These are phyloP conservation scores for Zaprionus capensis DNA, from an alignment of 1,140 invertebrate species.

Conservation along the genomic window DNA sequence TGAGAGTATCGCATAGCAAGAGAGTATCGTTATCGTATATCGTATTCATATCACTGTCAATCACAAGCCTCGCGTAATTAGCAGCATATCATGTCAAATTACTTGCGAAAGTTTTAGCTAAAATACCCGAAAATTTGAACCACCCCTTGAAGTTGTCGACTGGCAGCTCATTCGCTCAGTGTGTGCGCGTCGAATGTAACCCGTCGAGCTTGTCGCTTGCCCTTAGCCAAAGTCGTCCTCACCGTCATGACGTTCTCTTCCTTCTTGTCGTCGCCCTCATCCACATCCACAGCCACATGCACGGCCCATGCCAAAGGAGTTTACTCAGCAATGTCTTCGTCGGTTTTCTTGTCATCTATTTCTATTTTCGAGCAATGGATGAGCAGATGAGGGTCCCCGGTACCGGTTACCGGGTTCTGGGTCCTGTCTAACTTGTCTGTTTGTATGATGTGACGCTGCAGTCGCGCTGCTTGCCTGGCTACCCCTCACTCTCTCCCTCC, in stretches of 20 bases:
- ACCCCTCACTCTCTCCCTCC: not conserved
- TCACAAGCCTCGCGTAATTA: constrained; percentile 7
- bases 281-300: constrained; percentile 13
- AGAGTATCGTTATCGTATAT: not conserved
- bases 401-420: not conserved
- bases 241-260: constrained; percentile 31
- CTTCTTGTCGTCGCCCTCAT: constrained; percentile 4
- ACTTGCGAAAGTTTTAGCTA: not conserved
- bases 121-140: not conserved
- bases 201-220: constrained; percentile 69
- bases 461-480: constrained; percentile 14
- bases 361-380: constrained; percentile 79
- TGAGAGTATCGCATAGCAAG: not conserved
- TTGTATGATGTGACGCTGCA: constrained; percentile 72
- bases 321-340: constrained; percentile 67
- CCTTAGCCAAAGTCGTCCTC: constrained; percentile 78
- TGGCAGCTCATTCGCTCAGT: constrained; percentile 45
- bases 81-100: constrained; percentile 18
- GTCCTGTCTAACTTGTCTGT: constrained; percentile 78
- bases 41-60: not conserved
- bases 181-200: constrained; percentile 39
- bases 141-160: not conserved
- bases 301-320: constrained; percentile 20
- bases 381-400: constrained; percentile 79
- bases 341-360: constrained; percentile 81